Base-by-base conservation (phyloP, 2,888 invertebrate species). In the Tachina grossa region DNA sequence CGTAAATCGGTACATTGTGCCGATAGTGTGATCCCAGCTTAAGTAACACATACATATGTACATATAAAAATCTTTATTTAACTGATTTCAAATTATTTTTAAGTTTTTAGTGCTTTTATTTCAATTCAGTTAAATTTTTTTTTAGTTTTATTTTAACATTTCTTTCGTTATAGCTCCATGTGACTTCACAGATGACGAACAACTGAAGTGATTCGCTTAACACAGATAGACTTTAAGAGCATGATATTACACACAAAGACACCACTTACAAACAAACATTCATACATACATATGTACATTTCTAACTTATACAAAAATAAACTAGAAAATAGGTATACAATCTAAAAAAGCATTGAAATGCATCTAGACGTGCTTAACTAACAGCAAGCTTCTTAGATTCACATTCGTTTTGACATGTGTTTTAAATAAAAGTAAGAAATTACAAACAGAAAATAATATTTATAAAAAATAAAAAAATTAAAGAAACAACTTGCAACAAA, bases 171-270 rank as follows among this genome's bases (percentile, higher is more conserved):
- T 53, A 13, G 2, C 13, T 31, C 6, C 31, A 31, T 31, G 31
- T 31, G 6, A 31, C 10, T 22, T 43, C 57, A 71, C 31, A 47
- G 57, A 57, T 45, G 57, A 22, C 14, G 41, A 41, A 53, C 41
- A 53, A 43, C 19, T 16, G 43, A 14, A 43, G 55, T 55, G 69
- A 55, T 55, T 55, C 41, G 57, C 22, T 57, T 45, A 45, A 71
- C 53, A 71, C 57, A 57, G 16, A 69, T 11, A 43, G 8, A 51
- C 4, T 53, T 71, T 9, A 14, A 71, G 57, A 71, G 57, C n/a
- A 71, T 71, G 14, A 39, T 10, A 71, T n/a, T 31, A 16, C 16
- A 57, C 11, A 51, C 5, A 14, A 8, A 69, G 19, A 19, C 9
- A 13, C 43, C n/a, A n/a, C 57, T 45, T 31, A 47, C 22, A 72